A percentile compares a stretch with the other conserved stretches of the same genome.
phyloP scores from a whole-genome alignment of 2,797 vertebrate species.

The Valencia hispanica region DNA sequence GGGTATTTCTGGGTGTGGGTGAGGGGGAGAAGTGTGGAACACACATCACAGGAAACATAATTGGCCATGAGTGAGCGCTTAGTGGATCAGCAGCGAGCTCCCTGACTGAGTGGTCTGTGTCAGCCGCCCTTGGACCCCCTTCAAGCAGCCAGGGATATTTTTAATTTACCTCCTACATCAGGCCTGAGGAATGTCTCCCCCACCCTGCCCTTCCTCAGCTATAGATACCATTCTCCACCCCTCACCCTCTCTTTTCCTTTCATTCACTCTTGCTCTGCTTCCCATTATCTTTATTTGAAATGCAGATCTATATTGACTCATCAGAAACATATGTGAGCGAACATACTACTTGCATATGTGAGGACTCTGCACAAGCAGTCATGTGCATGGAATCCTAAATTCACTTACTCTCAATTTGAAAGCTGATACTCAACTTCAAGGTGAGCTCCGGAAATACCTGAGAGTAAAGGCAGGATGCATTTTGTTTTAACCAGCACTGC shows the following conservation, averaged over 20 bases:
- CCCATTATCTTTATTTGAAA: constrained; percentile 96
- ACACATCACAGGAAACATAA: constrained; percentile 78
- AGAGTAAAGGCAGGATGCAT: constrained; percentile 62
- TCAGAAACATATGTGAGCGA: constrained; percentile 92
- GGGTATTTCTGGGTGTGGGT: constrained; percentile 7
- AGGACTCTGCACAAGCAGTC: constrained; percentile 5
- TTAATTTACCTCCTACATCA: constrained; percentile 79
- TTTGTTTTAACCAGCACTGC: constrained; percentile 70
- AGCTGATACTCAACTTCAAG: constrained; percentile 70
- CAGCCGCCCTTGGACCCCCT: constrained; percentile 66
- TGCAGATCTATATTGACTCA: constrained; percentile 96
- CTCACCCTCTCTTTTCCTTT: constrained; percentile 44
- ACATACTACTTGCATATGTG: constrained; percentile 51
- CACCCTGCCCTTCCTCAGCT: constrained; percentile 80
- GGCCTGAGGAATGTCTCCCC: constrained; percentile 67
- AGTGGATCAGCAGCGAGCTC: constrained; percentile 71
- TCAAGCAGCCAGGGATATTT: constrained; percentile 76
- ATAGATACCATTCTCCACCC: constrained; percentile 79
- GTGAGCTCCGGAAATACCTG: constrained; percentile 78
- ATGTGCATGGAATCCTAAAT: constrained; percentile 38
- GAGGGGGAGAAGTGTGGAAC: constrained; percentile 26
- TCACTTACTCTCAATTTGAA: constrained; percentile 66
- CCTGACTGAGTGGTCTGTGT: constrained; percentile 72
- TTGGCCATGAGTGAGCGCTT: constrained; percentile 76
- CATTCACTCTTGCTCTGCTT: constrained; percentile 88